These are phyloP conservation scores for Episyrphus balteatus DNA, from an alignment of 1,140 invertebrate genomes.

Conservation along the genomic window DNA sequence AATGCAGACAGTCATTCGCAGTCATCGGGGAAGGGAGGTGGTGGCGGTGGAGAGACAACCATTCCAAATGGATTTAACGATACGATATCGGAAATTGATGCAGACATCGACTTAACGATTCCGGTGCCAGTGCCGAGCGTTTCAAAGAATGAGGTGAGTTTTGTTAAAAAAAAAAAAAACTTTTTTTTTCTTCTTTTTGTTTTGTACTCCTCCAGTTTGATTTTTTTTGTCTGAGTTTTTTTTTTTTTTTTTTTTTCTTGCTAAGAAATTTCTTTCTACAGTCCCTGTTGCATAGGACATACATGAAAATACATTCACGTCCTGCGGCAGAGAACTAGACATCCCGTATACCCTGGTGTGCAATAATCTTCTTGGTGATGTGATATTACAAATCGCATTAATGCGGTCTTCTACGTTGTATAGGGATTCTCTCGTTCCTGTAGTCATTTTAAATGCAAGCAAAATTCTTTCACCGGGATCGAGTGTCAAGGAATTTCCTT, in stretches of 20 bases:
- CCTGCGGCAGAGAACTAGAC: background rate
- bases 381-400: no score
- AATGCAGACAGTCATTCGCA: conserved; percentile 32
- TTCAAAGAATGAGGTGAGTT: conserved; percentile 30
- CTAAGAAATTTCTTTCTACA: no score
- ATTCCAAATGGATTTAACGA: conserved; percentile 63
- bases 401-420: no score
- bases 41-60: conserved; percentile 40
- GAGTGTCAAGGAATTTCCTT: no score
- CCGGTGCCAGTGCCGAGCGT: conserved; percentile 41
- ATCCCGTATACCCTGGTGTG: background rate
- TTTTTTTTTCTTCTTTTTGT: background rate
- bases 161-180: background rate
- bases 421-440: no score
- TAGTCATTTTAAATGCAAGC: no score
- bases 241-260: no score
- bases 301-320: background rate
- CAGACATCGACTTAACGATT: conserved; percentile 56
- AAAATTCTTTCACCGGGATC: no score
- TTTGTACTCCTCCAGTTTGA: background rate
- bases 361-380: no score
- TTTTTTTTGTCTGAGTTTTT: background rate
- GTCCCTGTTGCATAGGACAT: background rate
- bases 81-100: conserved; percentile 57
- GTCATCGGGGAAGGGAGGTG: conserved; percentile 14